Evolutionary conservation across 2,888 invertebrate genomes (phyloP), one percentile per base, ranked within the genome.

Genomic region (Dolichomitus sp.): DNA sequence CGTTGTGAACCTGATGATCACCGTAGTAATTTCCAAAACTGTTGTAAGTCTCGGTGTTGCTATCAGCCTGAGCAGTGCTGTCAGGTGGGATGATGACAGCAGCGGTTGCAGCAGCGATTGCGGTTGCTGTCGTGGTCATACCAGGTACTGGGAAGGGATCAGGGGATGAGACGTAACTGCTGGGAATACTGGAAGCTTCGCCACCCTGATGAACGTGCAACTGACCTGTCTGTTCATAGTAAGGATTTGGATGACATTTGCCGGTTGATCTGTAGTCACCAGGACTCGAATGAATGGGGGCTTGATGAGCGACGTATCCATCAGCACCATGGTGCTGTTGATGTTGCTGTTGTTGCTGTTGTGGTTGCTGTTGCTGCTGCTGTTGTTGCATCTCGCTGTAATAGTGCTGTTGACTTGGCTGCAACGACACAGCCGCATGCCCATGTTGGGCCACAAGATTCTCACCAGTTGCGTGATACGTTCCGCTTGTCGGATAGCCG

Each of bases 1-100:
- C 95, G 75, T 95, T 95, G 70, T 92, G 91, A 7, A 91, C 88
- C 9, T 82, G 81, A 63, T 79, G 83, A 33, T 94, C 94, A 17
- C 91, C 91, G 92, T 97, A 97, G 93, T 96, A 97, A 91, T 96
- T 96, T 86, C 96, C 96, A 93, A 96, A 97, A 80, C 95, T 96
- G 87, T 95, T 96, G 92, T 96, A 97, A 83, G 95, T 95, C 80
- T 96, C 97, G 82, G 94, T 95, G 74, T 89, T 92, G 84, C 95
- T 95, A 86, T 96, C 96, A 1, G 95, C 94, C 86, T 94, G 95
- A 7, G 86, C 89, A 42, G 88, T 88, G 88, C 94, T 95, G 57
- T 95, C 94, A 0, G 96, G 96, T 7, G 96, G 95, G 11, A 96
- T 95, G 94, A 95, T 95, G 37, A 95, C 94, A 2, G 94, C 94